Evolutionary conservation across 2,797 vertebrate genomes (phyloP), one percentile per base, ranked within the genome.

Genomic region (Furcifer pardalis): DNA sequence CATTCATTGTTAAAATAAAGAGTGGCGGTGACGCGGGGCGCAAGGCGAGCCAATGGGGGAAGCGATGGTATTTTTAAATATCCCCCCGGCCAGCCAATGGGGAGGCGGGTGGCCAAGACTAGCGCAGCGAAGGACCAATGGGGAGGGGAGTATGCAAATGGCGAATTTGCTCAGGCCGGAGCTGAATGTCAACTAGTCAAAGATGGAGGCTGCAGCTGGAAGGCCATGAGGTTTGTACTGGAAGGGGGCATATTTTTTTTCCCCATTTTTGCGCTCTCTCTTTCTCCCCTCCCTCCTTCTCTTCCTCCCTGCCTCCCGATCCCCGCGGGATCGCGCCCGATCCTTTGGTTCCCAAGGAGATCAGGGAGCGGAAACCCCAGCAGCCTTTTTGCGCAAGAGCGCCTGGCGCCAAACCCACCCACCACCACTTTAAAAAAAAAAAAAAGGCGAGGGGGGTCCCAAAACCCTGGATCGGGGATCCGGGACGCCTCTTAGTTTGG

Each of bases 151-250:
- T 93, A 97, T 97, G 97, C 96, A 96, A 97, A 97, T 97, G 88
- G 96, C 94, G 96, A 96, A 96, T 95, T 77, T 95, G 97, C 96
- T 95, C 97, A 96, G 94, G 95, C 97, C 96, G 95, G 97, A 97
- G 95, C 96, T 97, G 97, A 97, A 98, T 98, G 98, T 98, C 98
- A 98, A 97, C 96, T 96, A 97, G 97, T 98, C 97, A 98, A 98
- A 99, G 97, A 98, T 98, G 98, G 98, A 98, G 98, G 97, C 97
- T 94, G 96, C 91, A 96, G 97, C 95, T 94, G 95, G 96, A 94
- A 96, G 96, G 97, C 97, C 97, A 97, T 96, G 96, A 97, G 97
- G 97, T 96, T 96, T 94, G 94, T 95, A 92, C 92, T 90, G 96
- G 95, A 96, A n/a, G n/a, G n/a, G 94, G 95, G 92, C 95, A 93